Base-by-base conservation (phyloP, 2,113 vertebrate species). In the Ascaphus truei region DNA sequence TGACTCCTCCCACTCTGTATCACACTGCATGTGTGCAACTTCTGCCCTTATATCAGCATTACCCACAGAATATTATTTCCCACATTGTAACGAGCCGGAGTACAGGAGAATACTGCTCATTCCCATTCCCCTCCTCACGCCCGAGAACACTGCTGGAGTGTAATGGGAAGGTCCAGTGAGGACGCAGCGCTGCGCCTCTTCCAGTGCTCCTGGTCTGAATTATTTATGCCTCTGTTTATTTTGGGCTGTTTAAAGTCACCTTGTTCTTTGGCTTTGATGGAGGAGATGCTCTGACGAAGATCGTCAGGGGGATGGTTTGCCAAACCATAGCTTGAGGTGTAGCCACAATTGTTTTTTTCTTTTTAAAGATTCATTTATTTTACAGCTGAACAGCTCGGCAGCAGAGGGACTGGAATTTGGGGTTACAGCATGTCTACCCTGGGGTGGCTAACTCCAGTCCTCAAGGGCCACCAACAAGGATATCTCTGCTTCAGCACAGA, bases 181-280 rank as follows among this genome's bases (percentile, higher is more conserved):
- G 30, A 43, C 22, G 1, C 0, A 0, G 13, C 0, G 6, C 62
- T 18, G 39, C 78, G 61, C 9, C 13, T n/a, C 7, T 65, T 60
- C 72, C 58, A 61, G 36, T 22, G 31, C 15, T 58, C 72, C 72
- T 47, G 0, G 0, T 1, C 10, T 78, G 73, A 77, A 77, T 68
- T 63, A 84, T 25, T 47, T 57, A 82, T 76, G 69, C 25, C 23
- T 59, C 59, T 3, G 0, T 11, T 27, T 20, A 13, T 60, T 66
- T 60, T 65, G 52, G 64, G 65, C 36, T 1, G 66, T 2, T n/a
- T 5, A 4, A 62, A 77, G 73, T 78, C 85, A 83, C 83, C 79
- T 80, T 79, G 72, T 30, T 74, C 39, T 47, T 29, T 3, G 13
- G 56, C 39, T 51, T 26, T 26, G 34, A 18, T 15, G 34, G 51